A percentile compares a stretch with the other conserved stretches of the same genome.
Evolutionary conservation across 2,888 invertebrate genomes (phyloP).

Genomic region (Melanchra persicariae): DNA sequence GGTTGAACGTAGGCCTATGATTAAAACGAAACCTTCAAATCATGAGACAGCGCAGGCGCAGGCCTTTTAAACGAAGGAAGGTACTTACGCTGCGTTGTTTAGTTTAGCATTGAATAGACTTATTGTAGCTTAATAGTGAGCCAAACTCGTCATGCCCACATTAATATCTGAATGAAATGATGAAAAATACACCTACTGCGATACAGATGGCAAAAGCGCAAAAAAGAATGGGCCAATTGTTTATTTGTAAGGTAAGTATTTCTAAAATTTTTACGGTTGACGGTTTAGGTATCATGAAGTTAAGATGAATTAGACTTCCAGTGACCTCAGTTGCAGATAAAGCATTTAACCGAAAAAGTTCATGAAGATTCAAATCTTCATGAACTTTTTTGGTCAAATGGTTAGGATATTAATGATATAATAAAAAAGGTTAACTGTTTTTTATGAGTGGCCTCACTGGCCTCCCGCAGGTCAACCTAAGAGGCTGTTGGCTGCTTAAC

Average conservation of each 20-base stretch:
- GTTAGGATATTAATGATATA: no score
- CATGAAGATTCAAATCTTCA: neutral
- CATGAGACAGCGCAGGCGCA: constrained; percentile 39
- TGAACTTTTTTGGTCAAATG: no score
- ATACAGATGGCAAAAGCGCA: neutral
- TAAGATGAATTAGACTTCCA: neutral
- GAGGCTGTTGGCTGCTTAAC: no score
- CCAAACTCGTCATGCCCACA: constrained; percentile 16
- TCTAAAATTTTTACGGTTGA: no score
- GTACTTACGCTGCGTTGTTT: constrained; percentile 4
- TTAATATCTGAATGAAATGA: neutral
- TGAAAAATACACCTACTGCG: neutral
- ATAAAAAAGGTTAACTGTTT: no score
- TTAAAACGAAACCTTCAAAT: constrained; percentile 57
- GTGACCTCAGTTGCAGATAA: no score
- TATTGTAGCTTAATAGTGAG: neutral
- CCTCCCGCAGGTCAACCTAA: no score
- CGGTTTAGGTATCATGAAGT: neutral
- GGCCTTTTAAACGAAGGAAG: constrained; percentile 34
- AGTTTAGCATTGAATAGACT: constrained; percentile 54
- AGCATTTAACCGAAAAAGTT: no score
- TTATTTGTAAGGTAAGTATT: no score
- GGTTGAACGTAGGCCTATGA: constrained; percentile 49
- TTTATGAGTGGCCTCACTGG: no score
- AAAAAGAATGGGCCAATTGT: neutral